These are phyloP conservation scores for Threskiornis aethiopicus DNA, from an alignment of 2,797 vertebrate genomes.

Conservation along the genomic window DNA sequence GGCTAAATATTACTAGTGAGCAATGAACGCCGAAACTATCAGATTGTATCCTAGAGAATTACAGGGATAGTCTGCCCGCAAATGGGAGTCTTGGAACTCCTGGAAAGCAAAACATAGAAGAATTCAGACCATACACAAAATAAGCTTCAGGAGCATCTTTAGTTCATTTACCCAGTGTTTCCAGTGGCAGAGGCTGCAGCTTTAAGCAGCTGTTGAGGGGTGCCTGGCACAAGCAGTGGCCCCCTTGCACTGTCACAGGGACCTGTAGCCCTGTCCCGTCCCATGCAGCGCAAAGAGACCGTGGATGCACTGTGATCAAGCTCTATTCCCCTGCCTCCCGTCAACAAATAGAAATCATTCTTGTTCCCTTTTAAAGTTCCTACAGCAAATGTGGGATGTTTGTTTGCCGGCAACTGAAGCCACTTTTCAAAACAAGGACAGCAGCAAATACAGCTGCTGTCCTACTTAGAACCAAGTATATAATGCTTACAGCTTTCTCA, in stretches of 20 bases:
- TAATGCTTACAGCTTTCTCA: not conserved
- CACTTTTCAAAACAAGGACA: not conserved
- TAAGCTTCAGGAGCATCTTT: not conserved
- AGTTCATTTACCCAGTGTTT: not conserved
- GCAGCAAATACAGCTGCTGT: not conserved
- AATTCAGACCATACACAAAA: not conserved
- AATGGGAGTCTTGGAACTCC: not conserved
- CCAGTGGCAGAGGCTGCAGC: not conserved
- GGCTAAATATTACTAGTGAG: not conserved
- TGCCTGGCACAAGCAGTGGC: not conserved
- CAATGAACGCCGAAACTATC: not conserved
- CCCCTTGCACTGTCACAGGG: not conserved
- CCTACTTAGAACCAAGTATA: not conserved
- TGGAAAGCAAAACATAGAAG: not conserved
- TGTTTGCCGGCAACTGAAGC: not conserved
- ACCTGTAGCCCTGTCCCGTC: not conserved
- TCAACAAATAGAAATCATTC: not conserved
- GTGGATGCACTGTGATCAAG: fast-evolving
- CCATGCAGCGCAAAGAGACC: not conserved
- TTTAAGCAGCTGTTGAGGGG: not conserved
- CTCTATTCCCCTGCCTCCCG: not conserved
- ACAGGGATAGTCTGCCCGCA: not conserved
- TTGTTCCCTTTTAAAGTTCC: not conserved
- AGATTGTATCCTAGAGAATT: not conserved
- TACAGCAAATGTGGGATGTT: not conserved